These are phyloP conservation scores for Elephas maximus DNA, from an alignment of 2,113 vertebrate genomes.

Conservation along the genomic window DNA sequence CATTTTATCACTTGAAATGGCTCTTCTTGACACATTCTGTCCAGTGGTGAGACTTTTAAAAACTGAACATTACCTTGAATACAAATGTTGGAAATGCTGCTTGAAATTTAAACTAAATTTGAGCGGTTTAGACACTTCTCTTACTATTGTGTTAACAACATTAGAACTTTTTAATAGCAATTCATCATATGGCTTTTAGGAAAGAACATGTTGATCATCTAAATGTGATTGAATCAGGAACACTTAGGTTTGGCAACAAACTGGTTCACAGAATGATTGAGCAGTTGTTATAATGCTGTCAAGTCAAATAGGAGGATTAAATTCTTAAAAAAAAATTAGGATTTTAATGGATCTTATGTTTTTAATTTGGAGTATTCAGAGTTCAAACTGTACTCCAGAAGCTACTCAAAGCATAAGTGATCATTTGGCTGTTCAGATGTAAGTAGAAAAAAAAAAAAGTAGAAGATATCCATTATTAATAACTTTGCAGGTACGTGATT, in stretches of 20 bases:
- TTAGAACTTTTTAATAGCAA: neutral
- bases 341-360: neutral
- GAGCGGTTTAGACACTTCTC: neutral
- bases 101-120: slow-evolving; percentile 30
- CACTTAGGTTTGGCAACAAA: neutral
- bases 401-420: fast-evolving
- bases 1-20: slow-evolving; percentile 42
- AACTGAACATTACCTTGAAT: slow-evolving; percentile 4
- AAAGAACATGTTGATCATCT: neutral
- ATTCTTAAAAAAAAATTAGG: neutral
- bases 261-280: neutral
- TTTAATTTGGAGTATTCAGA: neutral
- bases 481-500: neutral
- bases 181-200: neutral
- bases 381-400: neutral
- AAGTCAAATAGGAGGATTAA: neutral
- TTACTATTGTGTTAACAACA: neutral
- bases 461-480: neutral
- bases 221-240: neutral
- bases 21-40: slow-evolving; percentile 35
- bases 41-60: slow-evolving; percentile 33
- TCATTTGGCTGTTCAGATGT: neutral
- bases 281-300: neutral
- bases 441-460: neutral
- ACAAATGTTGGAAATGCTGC: neutral